phyloP scores from a whole-genome alignment of 2,797 vertebrate genomes.

The Myiotriccus ornatus region DNA sequence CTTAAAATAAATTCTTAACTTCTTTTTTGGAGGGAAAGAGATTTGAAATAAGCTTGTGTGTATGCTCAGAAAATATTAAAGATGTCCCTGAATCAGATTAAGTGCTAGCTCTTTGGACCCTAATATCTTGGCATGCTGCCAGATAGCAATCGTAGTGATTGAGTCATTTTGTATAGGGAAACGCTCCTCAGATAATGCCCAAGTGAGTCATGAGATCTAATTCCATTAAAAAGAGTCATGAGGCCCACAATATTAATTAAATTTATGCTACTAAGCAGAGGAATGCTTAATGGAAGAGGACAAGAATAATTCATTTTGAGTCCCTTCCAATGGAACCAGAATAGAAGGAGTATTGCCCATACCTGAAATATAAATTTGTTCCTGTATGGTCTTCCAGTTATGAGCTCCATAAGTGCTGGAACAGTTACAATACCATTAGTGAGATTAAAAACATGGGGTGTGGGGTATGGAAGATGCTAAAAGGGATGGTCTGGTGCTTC shows the following conservation, averaged over 20 bases:
- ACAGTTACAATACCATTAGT: background rate
- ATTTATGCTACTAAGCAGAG: constrained; percentile 70
- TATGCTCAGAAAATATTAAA: constrained; percentile 71
- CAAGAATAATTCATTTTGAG: constrained; percentile 55
- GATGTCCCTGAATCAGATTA: constrained; percentile 78
- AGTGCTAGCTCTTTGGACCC: constrained; percentile 70
- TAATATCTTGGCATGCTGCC: constrained; percentile 72
- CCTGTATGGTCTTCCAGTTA: background rate
- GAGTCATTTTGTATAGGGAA: constrained; percentile 75
- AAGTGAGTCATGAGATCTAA: constrained; percentile 80
- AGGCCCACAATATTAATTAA: constrained; percentile 78
- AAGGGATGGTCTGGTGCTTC: background rate
- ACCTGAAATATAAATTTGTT: background rate
- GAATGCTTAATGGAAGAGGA: constrained; percentile 71
- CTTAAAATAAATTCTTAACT: constrained; percentile 69
- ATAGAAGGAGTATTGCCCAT: background rate
- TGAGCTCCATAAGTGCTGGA: background rate
- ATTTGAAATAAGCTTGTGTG: constrained; percentile 18
- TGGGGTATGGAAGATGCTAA: background rate
- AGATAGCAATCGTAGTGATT: constrained; percentile 80
- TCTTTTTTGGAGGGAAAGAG: constrained; percentile 35
- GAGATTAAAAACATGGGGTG: background rate
- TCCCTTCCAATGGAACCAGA: constrained; percentile 11
- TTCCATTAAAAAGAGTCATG: constrained; percentile 78
- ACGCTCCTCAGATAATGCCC: constrained; percentile 74